phyloP scores from a whole-genome alignment of 2,888 invertebrate species.

The Megaustenia siamemsis region DNA sequence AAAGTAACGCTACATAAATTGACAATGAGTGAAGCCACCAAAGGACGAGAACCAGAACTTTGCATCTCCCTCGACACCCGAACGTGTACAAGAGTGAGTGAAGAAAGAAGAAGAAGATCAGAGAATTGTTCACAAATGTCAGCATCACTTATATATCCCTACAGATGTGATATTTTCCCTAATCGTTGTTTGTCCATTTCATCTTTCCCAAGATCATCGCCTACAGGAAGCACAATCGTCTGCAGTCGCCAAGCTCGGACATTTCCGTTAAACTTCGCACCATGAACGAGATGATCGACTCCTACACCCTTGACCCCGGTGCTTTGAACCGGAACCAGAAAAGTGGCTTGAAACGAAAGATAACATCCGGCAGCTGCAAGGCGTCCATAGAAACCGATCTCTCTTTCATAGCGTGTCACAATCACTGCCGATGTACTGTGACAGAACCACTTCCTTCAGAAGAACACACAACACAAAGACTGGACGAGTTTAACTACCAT shows the following conservation, averaged over 20 bases:
- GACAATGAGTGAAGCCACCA: too few relatives aligned
- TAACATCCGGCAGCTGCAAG: slow-evolving; percentile 7
- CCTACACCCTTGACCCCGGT: slow-evolving; percentile 23
- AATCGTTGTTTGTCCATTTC: too few relatives aligned
- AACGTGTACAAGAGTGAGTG: too few relatives aligned
- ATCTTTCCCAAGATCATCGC: slow-evolving; percentile 32
- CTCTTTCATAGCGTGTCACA: not conserved
- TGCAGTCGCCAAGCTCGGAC: not conserved
- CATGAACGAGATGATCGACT: slow-evolving; percentile 19
- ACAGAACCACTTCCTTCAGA: not conserved
- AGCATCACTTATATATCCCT: not conserved
- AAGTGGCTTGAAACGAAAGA: not conserved
- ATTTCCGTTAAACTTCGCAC: slow-evolving; percentile 34
- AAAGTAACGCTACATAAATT: too few relatives aligned
- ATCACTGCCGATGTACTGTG: not conserved
- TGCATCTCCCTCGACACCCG: too few relatives aligned
- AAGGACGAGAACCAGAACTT: too few relatives aligned
- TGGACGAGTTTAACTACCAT: too few relatives aligned
- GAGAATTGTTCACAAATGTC: too few relatives aligned
- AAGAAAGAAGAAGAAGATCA: too few relatives aligned
- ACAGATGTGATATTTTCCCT: too few relatives aligned
- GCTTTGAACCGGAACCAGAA: not conserved
- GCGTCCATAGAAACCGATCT: slow-evolving; percentile 22
- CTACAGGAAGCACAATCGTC: slow-evolving; percentile 39
- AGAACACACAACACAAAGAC: not conserved